Evolutionary conservation across 1,140 invertebrate species (phyloP).

Genomic region (Scaptomyza montana): DNA sequence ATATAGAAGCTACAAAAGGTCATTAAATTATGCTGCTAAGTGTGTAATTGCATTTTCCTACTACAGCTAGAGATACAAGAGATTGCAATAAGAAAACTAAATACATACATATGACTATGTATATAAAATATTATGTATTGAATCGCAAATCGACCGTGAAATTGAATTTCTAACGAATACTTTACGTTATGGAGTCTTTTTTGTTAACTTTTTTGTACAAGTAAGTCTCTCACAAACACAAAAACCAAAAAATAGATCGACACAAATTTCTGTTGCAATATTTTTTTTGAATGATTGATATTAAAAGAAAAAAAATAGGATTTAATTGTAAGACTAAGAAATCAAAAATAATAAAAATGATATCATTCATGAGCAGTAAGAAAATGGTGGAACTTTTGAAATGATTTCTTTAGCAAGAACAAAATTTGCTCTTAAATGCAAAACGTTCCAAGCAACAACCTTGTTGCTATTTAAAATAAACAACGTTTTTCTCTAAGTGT

Average conservation of each 20-base stretch:
- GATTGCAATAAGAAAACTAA: slow-evolving; percentile 52
- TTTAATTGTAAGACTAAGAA: too few species aligned
- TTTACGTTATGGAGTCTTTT: slow-evolving; percentile 37
- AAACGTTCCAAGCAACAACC: too few species aligned
- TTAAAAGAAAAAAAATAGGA: too few species aligned
- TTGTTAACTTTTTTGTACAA: slow-evolving; percentile 23
- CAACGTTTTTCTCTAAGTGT: neutral
- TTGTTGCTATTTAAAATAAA: too few species aligned
- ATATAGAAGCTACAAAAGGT: slow-evolving; percentile 53
- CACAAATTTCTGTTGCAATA: neutral
- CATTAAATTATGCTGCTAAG: slow-evolving; percentile 64
- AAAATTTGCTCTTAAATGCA: too few species aligned
- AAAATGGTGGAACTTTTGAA: too few species aligned
- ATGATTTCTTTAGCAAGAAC: too few species aligned
- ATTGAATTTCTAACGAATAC: slow-evolving; percentile 64
- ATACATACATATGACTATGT: slow-evolving; percentile 1
- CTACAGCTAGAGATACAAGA: slow-evolving; percentile 57
- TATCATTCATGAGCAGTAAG: too few species aligned
- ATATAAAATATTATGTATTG: slow-evolving; percentile 30
- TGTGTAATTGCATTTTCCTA: slow-evolving; percentile 75
- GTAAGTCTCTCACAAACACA: slow-evolving; percentile 45
- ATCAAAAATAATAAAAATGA: too few species aligned
- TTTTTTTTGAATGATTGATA: neutral
- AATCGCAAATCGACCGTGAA: slow-evolving; percentile 78
- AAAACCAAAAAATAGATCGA: slow-evolving; percentile 9